Evolutionary conservation across 2,113 vertebrate genomes (phyloP).

Genomic region (Cynoglossus semilaevis): DNA sequence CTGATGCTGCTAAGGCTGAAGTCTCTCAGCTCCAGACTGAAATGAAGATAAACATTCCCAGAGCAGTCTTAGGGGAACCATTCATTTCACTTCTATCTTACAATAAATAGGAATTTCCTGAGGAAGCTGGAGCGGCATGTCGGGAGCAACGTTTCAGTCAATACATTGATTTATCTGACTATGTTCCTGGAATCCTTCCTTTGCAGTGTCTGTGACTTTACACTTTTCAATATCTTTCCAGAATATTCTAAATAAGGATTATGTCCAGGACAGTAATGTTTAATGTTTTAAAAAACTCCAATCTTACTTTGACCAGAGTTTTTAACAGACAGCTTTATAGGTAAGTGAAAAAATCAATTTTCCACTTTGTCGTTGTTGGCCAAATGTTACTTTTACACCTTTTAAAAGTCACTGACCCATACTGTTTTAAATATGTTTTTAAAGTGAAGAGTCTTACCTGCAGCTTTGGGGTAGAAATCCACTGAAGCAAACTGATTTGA

Average conservation of each 20-base stretch:
- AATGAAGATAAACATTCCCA: slow-evolving; percentile 29
- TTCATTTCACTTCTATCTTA: background rate
- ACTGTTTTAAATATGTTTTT: background rate
- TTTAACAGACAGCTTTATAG: too few relatives aligned
- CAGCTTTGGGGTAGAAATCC: slow-evolving; percentile 21
- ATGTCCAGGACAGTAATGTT: too few relatives aligned
- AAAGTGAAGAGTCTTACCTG: slow-evolving; percentile 32
- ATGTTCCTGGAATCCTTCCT: slow-evolving; percentile 11
- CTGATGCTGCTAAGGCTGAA: slow-evolving; percentile 13
- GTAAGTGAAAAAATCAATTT: too few relatives aligned
- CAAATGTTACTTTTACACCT: too few relatives aligned
- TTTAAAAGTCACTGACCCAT: background rate
- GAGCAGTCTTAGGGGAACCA: slow-evolving; percentile 9
- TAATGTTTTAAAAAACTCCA: too few relatives aligned
- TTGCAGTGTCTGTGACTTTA: background rate
- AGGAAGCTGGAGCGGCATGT: slow-evolving; percentile 2
- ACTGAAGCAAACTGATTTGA: slow-evolving; percentile 33
- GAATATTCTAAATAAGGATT: background rate
- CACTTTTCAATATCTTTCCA: background rate
- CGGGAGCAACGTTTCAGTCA: slow-evolving; percentile 24
- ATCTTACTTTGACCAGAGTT: background rate
- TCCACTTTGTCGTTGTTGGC: too few relatives aligned
- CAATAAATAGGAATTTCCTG: slow-evolving; percentile 11
- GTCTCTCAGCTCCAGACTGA: slow-evolving; percentile 26
- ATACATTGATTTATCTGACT: slow-evolving; percentile 11